These are phyloP conservation scores for Drosophila paranaensis DNA, from an alignment of 2,888 invertebrate genomes.

Conservation along the genomic window DNA sequence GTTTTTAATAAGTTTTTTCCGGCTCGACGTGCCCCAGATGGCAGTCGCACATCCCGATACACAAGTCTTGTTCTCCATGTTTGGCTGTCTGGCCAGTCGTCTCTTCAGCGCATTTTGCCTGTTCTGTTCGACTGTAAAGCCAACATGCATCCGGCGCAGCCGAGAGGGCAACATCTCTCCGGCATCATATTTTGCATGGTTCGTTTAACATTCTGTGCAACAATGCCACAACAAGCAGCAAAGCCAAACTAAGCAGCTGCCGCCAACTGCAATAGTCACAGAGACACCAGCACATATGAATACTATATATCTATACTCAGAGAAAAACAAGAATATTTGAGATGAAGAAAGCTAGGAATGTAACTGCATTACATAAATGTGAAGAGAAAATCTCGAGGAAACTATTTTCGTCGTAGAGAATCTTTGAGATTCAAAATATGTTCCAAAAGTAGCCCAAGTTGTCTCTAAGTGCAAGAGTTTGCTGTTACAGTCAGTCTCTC, in stretches of 20 bases:
- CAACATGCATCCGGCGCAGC: constrained; percentile 10
- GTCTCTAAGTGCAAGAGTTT: not conserved
- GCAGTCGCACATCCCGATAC: constrained; percentile 3
- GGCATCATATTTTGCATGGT: constrained; percentile 77
- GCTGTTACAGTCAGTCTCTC: not conserved
- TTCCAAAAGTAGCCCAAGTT: not conserved
- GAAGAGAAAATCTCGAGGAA: too few relatives aligned
- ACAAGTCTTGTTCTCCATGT: constrained; percentile 1
- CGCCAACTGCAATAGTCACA: constrained; percentile 12
- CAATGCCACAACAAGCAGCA: constrained; percentile 57
- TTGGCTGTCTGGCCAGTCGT: constrained; percentile 7
- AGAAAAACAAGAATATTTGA: not conserved
- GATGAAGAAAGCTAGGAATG: too few relatives aligned
- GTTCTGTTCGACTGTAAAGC: constrained; percentile 21
- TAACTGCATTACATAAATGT: too few relatives aligned
- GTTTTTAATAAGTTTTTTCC: constrained; percentile 54
- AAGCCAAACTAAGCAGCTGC: constrained; percentile 49
- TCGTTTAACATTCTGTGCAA: constrained; percentile 77
- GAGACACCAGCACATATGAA: not conserved
- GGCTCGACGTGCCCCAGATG: constrained; percentile 24
- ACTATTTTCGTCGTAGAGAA: too few relatives aligned
- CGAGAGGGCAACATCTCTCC: constrained; percentile 26
- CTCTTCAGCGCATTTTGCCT: not conserved
- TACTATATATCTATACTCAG: not conserved
- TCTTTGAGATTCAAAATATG: too few relatives aligned